Conservation (phyloP, 2,113 vertebrate species). For the Columba livia region DNA sequence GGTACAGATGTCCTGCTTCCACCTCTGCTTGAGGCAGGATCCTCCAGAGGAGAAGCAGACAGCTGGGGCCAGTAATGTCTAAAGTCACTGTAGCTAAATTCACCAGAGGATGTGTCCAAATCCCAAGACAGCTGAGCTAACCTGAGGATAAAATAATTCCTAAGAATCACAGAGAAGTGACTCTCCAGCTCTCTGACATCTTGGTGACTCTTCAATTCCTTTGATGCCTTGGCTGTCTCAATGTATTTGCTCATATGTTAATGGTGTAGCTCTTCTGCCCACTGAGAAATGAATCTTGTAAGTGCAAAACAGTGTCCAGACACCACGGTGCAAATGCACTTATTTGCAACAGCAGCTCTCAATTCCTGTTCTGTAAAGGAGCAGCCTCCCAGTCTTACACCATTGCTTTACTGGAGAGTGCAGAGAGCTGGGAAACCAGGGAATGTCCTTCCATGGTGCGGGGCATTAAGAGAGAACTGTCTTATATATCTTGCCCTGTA, state of each 20-base stretch:
- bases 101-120: conserved; percentile 15
- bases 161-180: background rate
- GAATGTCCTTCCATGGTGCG: background rate
- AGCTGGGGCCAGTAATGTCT: background rate
- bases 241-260: conserved; percentile 30
- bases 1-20: background rate
- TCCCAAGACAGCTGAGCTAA: background rate
- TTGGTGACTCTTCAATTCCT: conserved; percentile 1
- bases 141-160: conserved; percentile 39
- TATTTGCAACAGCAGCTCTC: background rate
- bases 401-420: background rate
- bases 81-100: conserved; percentile 4
- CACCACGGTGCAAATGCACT: background rate
- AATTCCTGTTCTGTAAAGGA: background rate
- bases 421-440: background rate
- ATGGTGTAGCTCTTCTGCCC: conserved; percentile 31
- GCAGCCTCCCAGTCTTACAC: background rate
- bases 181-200: background rate
- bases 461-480: background rate
- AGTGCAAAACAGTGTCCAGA: background rate
- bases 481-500: background rate
- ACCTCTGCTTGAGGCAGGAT: background rate
- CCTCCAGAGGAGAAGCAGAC: background rate
- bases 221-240: conserved; percentile 12
- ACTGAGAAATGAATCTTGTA: conserved; percentile 13